A percentile compares a stretch with the other conserved stretches of the same genome.
Evolutionary conservation across 1,140 invertebrate species (phyloP).

Genomic region (Sesamia nonagrioides): DNA sequence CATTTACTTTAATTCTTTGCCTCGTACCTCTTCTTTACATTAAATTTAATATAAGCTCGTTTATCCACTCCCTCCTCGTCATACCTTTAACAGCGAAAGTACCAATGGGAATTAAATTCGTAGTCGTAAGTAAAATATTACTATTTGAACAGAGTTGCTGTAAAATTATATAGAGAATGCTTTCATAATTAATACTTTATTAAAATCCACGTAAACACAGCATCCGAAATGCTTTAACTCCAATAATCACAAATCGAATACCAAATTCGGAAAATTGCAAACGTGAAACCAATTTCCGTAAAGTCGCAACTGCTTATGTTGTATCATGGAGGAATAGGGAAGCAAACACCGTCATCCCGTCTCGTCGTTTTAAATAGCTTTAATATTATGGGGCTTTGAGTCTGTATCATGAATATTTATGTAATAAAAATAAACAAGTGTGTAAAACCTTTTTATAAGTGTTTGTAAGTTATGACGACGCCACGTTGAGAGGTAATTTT

Average conservation of each 20-base stretch:
- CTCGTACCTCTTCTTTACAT: neutral
- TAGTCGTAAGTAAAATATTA: too few relatives aligned
- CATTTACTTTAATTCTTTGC: neutral
- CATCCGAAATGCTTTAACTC: conserved; percentile 1
- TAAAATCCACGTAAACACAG: neutral
- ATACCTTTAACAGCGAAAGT: too few relatives aligned
- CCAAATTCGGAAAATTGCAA: conserved; percentile 37
- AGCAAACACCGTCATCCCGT: conserved; percentile 16
- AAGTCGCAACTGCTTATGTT: conserved; percentile 19
- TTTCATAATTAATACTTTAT: neutral
- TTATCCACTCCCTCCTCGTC: too few relatives aligned
- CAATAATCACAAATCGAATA: conserved; percentile 18
- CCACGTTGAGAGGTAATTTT: conserved; percentile 33
- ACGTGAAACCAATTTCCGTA: conserved; percentile 42
- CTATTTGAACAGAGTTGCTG: too few relatives aligned
- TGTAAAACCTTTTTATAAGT: conserved; percentile 19
- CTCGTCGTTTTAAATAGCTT: conserved; percentile 20
- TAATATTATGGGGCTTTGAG: conserved; percentile 5
- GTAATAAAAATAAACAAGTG: conserved; percentile 37
- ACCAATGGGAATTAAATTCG: neutral
- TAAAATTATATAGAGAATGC: neutral
- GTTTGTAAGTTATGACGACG: conserved; percentile 36
- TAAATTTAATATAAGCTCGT: too few relatives aligned
- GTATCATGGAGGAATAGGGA: conserved; percentile 28
- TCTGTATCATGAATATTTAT: conserved; percentile 42